Conservation (phyloP, 1,140 invertebrate species). For the Phymorhynchus buccinoides region DNA sequence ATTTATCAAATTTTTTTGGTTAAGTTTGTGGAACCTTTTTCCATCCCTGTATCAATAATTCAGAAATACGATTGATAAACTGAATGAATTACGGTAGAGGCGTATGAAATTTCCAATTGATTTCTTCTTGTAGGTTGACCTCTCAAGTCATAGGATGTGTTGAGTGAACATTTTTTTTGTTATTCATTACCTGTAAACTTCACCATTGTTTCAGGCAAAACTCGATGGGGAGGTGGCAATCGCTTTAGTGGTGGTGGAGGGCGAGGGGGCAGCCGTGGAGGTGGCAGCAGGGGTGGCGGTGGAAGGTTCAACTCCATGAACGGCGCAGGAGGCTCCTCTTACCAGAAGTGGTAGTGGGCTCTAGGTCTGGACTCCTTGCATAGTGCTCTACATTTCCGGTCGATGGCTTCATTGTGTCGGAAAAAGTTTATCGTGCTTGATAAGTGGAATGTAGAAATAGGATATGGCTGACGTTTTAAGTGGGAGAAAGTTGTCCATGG, state of each 20-base stretch:
- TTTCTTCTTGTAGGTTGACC: background rate
- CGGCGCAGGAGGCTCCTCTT: background rate
- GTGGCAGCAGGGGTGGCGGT: constrained; percentile 31
- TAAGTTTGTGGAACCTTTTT: background rate
- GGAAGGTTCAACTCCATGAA: constrained; percentile 31
- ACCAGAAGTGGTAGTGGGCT: constrained; percentile 8
- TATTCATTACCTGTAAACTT: background rate
- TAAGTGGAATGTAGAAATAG: no score
- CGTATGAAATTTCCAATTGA: background rate
- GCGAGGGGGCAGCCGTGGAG: constrained; percentile 30
- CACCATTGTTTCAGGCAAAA: constrained; percentile 47
- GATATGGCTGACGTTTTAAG: no score
- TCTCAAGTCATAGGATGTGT: background rate
- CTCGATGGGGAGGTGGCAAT: constrained; percentile 56
- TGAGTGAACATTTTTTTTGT: background rate
- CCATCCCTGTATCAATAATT: background rate
- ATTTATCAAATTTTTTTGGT: no score
- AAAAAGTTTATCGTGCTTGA: no score
- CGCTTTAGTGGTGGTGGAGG: constrained; percentile 20
- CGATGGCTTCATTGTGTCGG: background rate
- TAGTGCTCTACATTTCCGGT: background rate
- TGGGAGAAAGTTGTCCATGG: no score
- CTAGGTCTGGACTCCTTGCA: background rate
- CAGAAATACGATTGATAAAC: background rate
- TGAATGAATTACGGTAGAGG: background rate